Percentiles rank a stretch among this genome's conserved stretches.
phyloP scores from a whole-genome alignment of 1,140 invertebrate genomes.

The Eurosta solidaginis region DNA sequence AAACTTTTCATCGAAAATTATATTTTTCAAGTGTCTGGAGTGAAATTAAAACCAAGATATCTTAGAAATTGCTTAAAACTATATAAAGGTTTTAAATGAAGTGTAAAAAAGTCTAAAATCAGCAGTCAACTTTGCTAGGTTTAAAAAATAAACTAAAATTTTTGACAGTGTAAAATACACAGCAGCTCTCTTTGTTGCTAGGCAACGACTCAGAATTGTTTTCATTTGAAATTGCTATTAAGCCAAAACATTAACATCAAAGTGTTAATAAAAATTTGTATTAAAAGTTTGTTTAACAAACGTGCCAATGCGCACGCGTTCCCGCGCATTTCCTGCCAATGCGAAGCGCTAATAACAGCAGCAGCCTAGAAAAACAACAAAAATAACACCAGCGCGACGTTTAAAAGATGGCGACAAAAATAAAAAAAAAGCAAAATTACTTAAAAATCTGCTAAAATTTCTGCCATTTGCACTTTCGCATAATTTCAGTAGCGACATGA shows the following conservation, averaged over 20 bases:
- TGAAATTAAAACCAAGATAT: too few relatives aligned
- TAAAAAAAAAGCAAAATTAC: too few relatives aligned
- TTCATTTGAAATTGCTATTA: conserved; percentile 23
- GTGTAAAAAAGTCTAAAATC: too few relatives aligned
- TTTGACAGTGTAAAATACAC: not conserved
- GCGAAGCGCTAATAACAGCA: not conserved
- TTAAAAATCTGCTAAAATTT: conserved; percentile 11
- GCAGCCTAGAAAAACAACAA: not conserved
- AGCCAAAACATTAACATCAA: conserved; percentile 45
- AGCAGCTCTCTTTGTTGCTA: not conserved
- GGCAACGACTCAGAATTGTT: conserved; percentile 26
- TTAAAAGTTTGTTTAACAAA: not conserved
- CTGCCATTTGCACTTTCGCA: conserved; percentile 1
- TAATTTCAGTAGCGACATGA: conserved; percentile 23
- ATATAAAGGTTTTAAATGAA: too few relatives aligned
- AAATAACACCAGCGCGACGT: not conserved
- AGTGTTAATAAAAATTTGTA: conserved; percentile 50
- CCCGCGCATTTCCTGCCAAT: not conserved
- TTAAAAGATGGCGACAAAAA: not conserved
- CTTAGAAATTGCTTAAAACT: too few relatives aligned
- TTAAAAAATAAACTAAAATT: not conserved
- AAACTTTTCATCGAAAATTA: too few relatives aligned
- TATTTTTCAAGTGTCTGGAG: too few relatives aligned
- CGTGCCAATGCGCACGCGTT: conserved; percentile 1
- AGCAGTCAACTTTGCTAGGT: too few relatives aligned